These are phyloP conservation scores for Liopterus haemorrhoidalis DNA, from an alignment of 2,888 invertebrate genomes.

Conservation along the genomic window DNA sequence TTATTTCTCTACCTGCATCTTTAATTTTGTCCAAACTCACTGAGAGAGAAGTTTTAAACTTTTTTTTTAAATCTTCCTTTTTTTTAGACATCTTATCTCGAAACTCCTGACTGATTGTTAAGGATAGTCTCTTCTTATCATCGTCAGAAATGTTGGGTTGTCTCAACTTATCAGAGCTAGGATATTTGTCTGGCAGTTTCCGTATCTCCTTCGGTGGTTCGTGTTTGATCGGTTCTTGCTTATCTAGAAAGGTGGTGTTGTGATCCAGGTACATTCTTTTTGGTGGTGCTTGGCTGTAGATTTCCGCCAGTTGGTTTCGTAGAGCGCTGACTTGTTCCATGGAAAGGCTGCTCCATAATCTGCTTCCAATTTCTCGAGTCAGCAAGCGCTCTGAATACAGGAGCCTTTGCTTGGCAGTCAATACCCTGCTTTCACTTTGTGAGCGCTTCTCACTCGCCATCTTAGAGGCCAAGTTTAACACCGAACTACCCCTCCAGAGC, in stretches of 20 bases:
- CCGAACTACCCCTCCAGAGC: slow-evolving; percentile 77
- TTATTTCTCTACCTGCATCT: slow-evolving; percentile 48
- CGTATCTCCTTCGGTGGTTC: slow-evolving; percentile 41
- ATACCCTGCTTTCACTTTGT: slow-evolving; percentile 43
- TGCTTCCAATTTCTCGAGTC: slow-evolving; percentile 61
- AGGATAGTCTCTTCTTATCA: slow-evolving; percentile 67
- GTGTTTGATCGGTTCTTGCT: slow-evolving; percentile 8
- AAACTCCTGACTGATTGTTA: slow-evolving; percentile 67
- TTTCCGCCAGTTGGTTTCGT: slow-evolving; percentile 73
- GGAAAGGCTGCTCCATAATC: slow-evolving; percentile 77
- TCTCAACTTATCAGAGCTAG: slow-evolving; percentile 48
- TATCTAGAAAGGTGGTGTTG: slow-evolving; percentile 15
- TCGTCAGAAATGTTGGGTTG: slow-evolving; percentile 52
- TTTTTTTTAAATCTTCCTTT: slow-evolving; percentile 30
- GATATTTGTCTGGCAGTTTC: slow-evolving; percentile 55
- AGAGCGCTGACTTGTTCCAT: slow-evolving; percentile 76
- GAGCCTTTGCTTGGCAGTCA: slow-evolving; percentile 35
- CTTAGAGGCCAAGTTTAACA: slow-evolving; percentile 69
- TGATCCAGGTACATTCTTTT: slow-evolving; percentile 35
- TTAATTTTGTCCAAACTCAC: slow-evolving; percentile 49
- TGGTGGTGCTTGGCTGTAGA: slow-evolving; percentile 56
- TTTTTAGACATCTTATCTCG: slow-evolving; percentile 57
- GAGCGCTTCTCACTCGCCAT: slow-evolving; percentile 60
- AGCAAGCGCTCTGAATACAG: slow-evolving; percentile 40
- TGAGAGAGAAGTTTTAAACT: slow-evolving; percentile 40